Conservation (phyloP, 2,888 invertebrate genomes). For the Drosophila melanosoma region DNA sequence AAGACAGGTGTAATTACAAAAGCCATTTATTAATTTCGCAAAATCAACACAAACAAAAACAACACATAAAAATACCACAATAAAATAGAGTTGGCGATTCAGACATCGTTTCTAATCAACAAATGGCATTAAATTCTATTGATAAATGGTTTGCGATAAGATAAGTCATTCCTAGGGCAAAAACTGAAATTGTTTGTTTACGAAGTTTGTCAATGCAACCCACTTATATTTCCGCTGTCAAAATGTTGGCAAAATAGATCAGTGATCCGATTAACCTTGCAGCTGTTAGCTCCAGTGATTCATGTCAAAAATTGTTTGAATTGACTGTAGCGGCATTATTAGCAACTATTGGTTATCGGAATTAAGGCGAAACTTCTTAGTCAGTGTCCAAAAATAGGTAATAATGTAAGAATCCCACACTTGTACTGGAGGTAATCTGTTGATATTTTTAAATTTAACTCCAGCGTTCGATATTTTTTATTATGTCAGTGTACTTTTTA, state of each 20-base stretch:
- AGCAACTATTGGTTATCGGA: background rate
- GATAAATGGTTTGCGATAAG: constrained; percentile 50
- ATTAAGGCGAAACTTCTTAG: constrained; percentile 31
- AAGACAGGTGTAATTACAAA: constrained; percentile 19
- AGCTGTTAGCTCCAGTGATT: constrained; percentile 36
- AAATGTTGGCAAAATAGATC: constrained; percentile 38
- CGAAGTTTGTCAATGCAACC: constrained; percentile 10
- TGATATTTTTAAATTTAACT: background rate
- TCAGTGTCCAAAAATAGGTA: constrained; percentile 40
- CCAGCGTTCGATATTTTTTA: background rate
- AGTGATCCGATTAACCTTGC: constrained; percentile 24
- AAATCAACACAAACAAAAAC: constrained; percentile 1
- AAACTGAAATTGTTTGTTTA: constrained; percentile 46
- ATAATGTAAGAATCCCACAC: background rate
- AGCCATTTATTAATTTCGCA: constrained; percentile 50
- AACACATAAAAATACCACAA: background rate
- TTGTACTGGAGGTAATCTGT: background rate
- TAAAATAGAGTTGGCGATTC: constrained; percentile 20
- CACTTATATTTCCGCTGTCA: constrained; percentile 21
- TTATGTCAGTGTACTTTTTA: background rate
- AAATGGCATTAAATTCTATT: constrained; percentile 41
- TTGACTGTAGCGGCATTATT: background rate
- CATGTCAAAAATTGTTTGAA: constrained; percentile 17
- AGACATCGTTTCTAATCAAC: constrained; percentile 41
- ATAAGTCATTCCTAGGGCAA: constrained; percentile 40